Evolutionary conservation across 2,113 vertebrate genomes (phyloP), one percentile per base, ranked within the genome.

Genomic region (Chaenogobius annularis): DNA sequence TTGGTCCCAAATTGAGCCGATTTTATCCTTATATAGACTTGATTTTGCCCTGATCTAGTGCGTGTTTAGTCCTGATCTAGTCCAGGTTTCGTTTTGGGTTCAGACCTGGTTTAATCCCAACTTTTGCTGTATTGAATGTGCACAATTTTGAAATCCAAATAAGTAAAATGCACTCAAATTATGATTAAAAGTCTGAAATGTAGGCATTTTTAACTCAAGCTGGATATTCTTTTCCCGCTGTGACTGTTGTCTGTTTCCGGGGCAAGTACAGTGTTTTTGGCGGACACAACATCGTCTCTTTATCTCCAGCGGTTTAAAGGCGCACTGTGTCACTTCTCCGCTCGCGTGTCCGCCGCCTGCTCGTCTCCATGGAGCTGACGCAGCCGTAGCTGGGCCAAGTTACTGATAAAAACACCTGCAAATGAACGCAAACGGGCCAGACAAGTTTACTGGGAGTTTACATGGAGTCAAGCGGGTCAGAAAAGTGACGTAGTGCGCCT

Each of bases 221-320:
- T 46, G 44, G 44, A 50, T n/a, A 10, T 54, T 20, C n/a, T n/a
- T 54, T 10, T 31, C 4, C 17, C 17, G n/a, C 50, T 20, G 50
- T 54, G 19, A 54, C 17, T 50, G 47, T 50, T 56, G 65, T 67
- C 70, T 55, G 9, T 80, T 79, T 73, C 80, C 72, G 4, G 26
- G 26, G 26, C 26, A 31, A 31, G 2, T 31, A 67, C 50, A 68
- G 63, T 66, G 67, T 70, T 54, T 70, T 54, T 44, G 76, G 72
- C 75, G 65, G 74, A 77, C 66, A 64, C 46, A 64, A 77, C 55
- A 73, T 72, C 67, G 26, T 68, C 71, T 74, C 79, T 79, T n/a
- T 63, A 79, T 78, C 68, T 75, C 52, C 48, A 59, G 56, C 81
- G 71, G 64, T 78, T 81, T 66, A 22, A 75, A 73, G 50, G 9